A percentile compares a stretch with the other conserved stretches of the same genome.
Evolutionary conservation across 2,888 invertebrate genomes (phyloP).

Genomic region (Tromatobia lineatoria): DNA sequence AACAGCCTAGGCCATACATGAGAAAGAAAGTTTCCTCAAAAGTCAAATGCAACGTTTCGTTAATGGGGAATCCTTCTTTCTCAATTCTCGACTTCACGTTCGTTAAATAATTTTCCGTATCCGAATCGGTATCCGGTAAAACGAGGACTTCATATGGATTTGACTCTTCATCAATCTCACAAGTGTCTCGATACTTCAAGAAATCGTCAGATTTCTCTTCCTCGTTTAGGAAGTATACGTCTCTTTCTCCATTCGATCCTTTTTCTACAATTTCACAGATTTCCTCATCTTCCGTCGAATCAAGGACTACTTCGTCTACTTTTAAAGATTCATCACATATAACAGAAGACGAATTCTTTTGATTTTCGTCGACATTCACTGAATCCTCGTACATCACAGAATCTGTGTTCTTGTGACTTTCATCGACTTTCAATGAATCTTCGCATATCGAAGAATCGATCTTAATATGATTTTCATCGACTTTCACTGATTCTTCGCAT

Average conservation of each 20-base stretch:
- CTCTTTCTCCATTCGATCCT: slow-evolving; percentile 64
- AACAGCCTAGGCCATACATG: slow-evolving; percentile 88
- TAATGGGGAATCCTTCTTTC: slow-evolving; percentile 87
- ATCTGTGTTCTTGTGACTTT: slow-evolving; percentile 30
- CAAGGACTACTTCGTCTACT: slow-evolving; percentile 75
- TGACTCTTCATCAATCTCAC: slow-evolving; percentile 66
- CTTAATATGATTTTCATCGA: slow-evolving; percentile 68
- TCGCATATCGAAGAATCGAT: background rate
- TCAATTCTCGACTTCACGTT: slow-evolving; percentile 88
- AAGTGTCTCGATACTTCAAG: slow-evolving; percentile 33
- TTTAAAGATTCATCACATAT: slow-evolving; percentile 46
- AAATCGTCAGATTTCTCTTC: slow-evolving; percentile 50
- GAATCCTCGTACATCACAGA: background rate
- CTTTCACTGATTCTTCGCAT: slow-evolving; percentile 49
- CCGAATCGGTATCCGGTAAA: slow-evolving; percentile 89
- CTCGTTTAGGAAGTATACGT: slow-evolving; percentile 51
- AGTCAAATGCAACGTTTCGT: slow-evolving; percentile 89
- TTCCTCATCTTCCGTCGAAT: slow-evolving; percentile 80
- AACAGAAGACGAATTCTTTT: background rate
- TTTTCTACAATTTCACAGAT: slow-evolving; percentile 74
- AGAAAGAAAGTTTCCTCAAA: slow-evolving; percentile 93
- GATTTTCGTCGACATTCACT: background rate
- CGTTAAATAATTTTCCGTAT: slow-evolving; percentile 88
- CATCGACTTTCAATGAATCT: slow-evolving; percentile 68
- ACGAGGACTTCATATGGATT: slow-evolving; percentile 86